Percentiles rank a stretch among this genome's conserved stretches.
phyloP scores from a whole-genome alignment of 2,113 vertebrate genomes.

The Pithys albifrons region DNA sequence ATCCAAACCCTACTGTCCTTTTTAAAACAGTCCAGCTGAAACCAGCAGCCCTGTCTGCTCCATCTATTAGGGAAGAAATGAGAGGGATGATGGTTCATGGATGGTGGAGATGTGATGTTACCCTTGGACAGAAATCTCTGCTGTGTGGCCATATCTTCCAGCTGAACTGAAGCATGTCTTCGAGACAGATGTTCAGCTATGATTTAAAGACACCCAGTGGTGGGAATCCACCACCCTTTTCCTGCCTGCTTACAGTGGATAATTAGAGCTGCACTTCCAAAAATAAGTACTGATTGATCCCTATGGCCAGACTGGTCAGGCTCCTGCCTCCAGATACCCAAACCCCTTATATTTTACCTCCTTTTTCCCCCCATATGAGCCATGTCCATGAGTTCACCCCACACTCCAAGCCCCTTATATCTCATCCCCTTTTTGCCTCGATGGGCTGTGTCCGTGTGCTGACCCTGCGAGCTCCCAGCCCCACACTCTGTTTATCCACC shows the following conservation, averaged over 20 bases:
- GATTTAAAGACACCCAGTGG: neutral
- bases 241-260: neutral
- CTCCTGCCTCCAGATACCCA: neutral
- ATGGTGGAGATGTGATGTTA: fast-evolving
- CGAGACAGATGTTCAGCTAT: neutral
- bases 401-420: neutral
- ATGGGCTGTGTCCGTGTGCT: fast-evolving
- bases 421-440: too few relatives aligned
- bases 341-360: fast-evolving
- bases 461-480: neutral
- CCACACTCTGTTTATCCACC: neutral
- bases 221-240: neutral
- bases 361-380: fast-evolving
- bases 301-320: neutral
- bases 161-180: neutral
- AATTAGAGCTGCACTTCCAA: neutral
- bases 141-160: fast-evolving
- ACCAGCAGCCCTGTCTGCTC: neutral
- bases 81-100: neutral
- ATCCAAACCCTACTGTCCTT: neutral
- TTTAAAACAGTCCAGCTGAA: neutral
- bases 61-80: fast-evolving
- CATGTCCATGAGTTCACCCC: fast-evolving
- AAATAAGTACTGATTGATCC: neutral
- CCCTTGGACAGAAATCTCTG: neutral